Percentiles rank a stretch among this genome's conserved stretches.
These are phyloP conservation scores for Phocides pigmalion DNA, from an alignment of 1,140 invertebrate genomes.

Conservation along the genomic window DNA sequence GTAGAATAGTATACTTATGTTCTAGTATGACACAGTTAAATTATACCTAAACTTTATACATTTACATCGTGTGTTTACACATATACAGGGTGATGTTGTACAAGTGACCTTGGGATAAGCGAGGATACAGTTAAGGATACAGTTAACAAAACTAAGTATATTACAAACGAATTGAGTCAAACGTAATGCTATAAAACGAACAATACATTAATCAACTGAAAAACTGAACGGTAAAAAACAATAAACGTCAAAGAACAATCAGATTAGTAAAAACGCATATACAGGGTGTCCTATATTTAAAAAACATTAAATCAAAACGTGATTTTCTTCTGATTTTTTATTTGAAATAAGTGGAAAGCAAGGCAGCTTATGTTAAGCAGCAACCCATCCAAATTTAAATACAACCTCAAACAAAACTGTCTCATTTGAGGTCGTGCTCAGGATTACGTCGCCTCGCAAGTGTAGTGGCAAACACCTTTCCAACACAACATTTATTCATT, in stretches of 20 bases:
- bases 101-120: constrained; percentile 45
- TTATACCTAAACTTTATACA: constrained; percentile 76
- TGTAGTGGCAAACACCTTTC: too few species aligned
- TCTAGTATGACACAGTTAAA: constrained; percentile 82
- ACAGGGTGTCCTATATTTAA: constrained; percentile 1
- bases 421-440: too few species aligned
- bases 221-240: neutral
- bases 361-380: too few species aligned
- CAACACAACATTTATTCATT: too few species aligned
- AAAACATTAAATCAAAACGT: constrained; percentile 18
- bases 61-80: constrained; percentile 73
- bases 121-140: constrained; percentile 15
- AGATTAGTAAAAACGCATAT: neutral
- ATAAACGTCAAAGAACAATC: neutral
- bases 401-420: too few species aligned
- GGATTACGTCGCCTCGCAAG: too few species aligned
- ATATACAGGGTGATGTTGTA: constrained; percentile 65
- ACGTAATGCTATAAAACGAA: neutral
- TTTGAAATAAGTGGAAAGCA: too few species aligned
- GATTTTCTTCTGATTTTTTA: constrained; percentile 15
- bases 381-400: too few species aligned
- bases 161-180: constrained; percentile 1
- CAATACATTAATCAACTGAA: neutral
- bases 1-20: constrained; percentile 79
- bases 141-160: constrained; percentile 1